Percentiles rank a stretch among this genome's conserved stretches.
Evolutionary conservation across 2,113 vertebrate species (phyloP).

Genomic region (Oenanthe oenanthe): DNA sequence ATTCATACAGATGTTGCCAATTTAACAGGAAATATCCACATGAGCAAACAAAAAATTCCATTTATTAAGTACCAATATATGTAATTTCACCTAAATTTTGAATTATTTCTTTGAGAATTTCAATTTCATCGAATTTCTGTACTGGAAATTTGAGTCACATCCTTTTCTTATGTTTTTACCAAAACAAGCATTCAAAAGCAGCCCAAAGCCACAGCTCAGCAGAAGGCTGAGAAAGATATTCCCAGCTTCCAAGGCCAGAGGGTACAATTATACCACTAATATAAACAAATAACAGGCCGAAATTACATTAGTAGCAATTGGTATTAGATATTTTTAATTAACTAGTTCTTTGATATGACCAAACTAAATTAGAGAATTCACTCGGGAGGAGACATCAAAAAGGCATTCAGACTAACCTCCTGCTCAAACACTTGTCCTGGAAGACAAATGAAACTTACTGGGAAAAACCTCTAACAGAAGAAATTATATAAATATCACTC

Average conservation of each 20-base stretch:
- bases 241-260: neutral
- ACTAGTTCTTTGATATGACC: neutral
- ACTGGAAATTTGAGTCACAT: neutral
- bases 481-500: neutral
- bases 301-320: neutral
- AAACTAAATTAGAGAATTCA: neutral
- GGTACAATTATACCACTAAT: neutral
- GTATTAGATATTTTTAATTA: neutral
- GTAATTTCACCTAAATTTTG: neutral
- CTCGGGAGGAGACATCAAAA: accelerated
- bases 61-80: neutral
- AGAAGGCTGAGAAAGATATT: neutral
- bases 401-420: neutral
- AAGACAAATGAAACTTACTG: neutral
- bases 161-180: neutral
- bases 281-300: neutral
- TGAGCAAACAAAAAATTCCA: neutral
- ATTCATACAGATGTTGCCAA: neutral
- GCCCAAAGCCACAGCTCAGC: neutral
- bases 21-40: neutral
- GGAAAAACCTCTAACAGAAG: neutral
- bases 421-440: accelerated
- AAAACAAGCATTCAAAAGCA: neutral
- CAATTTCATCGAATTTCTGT: neutral
- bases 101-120: neutral